phyloP scores from a whole-genome alignment of 30 jellyfish, hydroid and myxozoan genomes.

The Cassiopea andromeda region DNA sequence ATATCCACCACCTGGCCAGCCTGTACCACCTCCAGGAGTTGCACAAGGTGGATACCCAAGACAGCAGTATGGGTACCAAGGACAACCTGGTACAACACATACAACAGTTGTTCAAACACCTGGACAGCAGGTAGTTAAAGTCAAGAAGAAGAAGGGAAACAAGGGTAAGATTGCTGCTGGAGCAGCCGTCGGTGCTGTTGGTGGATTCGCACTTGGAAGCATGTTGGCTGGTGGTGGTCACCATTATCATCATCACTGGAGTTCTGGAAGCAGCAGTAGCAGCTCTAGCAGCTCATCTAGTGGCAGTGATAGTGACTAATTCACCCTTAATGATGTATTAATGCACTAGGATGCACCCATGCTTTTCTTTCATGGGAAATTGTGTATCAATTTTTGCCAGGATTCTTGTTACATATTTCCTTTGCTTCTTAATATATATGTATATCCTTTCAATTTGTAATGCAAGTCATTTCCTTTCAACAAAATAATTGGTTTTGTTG shows the following conservation, averaged over 20 bases:
- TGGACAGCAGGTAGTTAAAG: conserved; percentile 41
- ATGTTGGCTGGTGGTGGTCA: conserved; percentile 64
- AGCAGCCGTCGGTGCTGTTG: conserved; percentile 77
- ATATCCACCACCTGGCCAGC: conserved; percentile 48
- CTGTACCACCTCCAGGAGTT: conserved; percentile 28
- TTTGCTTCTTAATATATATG: neutral
- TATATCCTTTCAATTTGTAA: neutral
- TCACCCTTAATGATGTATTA: neutral
- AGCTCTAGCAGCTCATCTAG: conserved; percentile 52
- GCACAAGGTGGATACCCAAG: conserved; percentile 66
- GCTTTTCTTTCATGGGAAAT: no score
- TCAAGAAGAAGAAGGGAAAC: conserved; percentile 52
- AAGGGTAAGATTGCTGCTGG: conserved; percentile 77
- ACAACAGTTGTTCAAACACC: conserved; percentile 68
- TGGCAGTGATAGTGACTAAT: conserved; percentile 57
- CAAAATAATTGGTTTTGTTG: neutral
- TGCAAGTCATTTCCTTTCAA: neutral
- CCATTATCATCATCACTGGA: conserved; percentile 37
- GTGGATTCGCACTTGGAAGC: conserved; percentile 73
- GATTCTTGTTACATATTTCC: neutral
- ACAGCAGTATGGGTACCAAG: conserved; percentile 54
- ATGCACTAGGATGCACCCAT: no score
- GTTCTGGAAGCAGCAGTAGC: conserved; percentile 37
- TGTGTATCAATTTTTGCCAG: neutral
- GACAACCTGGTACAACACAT: conserved; percentile 67